Conservation (phyloP, 2,888 invertebrate genomes). For the Calliphora vomitoria region DNA sequence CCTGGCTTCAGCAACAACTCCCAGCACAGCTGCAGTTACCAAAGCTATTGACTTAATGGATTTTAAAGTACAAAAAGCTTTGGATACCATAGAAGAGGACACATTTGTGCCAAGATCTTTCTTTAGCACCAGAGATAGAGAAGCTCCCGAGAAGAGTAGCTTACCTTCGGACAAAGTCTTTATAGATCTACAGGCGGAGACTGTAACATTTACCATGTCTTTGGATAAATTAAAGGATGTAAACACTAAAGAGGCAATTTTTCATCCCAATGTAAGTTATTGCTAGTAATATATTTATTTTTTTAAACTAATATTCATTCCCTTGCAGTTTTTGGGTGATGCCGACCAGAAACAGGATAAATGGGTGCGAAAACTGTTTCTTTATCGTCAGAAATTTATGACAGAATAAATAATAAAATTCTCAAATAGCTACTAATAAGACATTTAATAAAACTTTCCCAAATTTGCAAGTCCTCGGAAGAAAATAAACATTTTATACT, state of each 20-base stretch:
- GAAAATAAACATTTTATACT: conserved; percentile 29
- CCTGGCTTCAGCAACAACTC: conserved; percentile 34
- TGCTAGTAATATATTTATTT: neutral
- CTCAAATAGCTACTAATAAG: neutral
- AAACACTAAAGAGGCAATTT: conserved; percentile 85
- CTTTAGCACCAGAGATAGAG: conserved; percentile 86
- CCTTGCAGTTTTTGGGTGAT: conserved; percentile 87
- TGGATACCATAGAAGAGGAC: conserved; percentile 90
- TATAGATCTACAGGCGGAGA: conserved; percentile 90
- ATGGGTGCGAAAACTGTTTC: conserved; percentile 90
- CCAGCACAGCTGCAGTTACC: conserved; percentile 41
- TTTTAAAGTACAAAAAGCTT: conserved; percentile 83
- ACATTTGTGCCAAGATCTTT: conserved; percentile 88
- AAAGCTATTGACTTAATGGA: conserved; percentile 79
- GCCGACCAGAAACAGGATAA: conserved; percentile 89
- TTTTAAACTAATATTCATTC: conserved; percentile 24
- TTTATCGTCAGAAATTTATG: conserved; percentile 87
- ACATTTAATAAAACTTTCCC: neutral
- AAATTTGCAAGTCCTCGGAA: neutral
- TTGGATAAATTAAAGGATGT: conserved; percentile 83
- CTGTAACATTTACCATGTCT: conserved; percentile 87
- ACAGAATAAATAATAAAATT: conserved; percentile 43
- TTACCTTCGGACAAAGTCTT: conserved; percentile 86
- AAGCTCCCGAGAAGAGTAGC: conserved; percentile 83
- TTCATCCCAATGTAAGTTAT: conserved; percentile 88